phyloP scores from a whole-genome alignment of 2,888 invertebrate species.

The Drosophila rellima region DNA sequence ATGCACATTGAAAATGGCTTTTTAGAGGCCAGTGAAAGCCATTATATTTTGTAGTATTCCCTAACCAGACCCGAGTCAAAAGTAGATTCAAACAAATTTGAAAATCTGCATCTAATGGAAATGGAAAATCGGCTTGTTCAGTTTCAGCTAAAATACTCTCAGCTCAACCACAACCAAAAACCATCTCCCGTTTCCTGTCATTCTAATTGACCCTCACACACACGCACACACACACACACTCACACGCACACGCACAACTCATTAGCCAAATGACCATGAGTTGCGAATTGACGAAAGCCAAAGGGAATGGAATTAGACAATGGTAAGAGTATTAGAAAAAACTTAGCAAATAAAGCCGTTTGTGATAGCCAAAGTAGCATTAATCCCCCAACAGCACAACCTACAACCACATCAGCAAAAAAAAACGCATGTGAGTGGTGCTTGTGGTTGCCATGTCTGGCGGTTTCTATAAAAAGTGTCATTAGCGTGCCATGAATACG shows the following conservation, averaged over 20 bases:
- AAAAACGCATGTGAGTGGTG: slow-evolving; percentile 1
- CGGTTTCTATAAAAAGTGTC: slow-evolving; percentile 34
- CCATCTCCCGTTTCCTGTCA: slow-evolving; percentile 18
- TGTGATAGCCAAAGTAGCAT: slow-evolving; percentile 4
- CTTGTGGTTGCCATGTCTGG: slow-evolving; percentile 14
- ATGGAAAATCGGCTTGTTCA: slow-evolving; percentile 3
- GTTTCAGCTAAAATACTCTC: slow-evolving; percentile 3
- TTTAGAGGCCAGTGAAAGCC: slow-evolving; percentile 30
- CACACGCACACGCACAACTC: slow-evolving; percentile 26
- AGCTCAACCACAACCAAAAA: slow-evolving; percentile 17
- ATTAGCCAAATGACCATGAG: slow-evolving; percentile 43
- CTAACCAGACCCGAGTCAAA: neutral
- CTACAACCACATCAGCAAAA: slow-evolving; percentile 5
- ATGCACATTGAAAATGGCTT: slow-evolving; percentile 58
- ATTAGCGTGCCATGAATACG: slow-evolving; percentile 43
- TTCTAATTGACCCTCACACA: slow-evolving; percentile 18
- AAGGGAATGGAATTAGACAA: neutral
- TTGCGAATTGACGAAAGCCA: slow-evolving; percentile 5
- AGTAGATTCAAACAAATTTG: neutral
- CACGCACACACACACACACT: slow-evolving; percentile 13
- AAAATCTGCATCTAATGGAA: slow-evolving; percentile 6
- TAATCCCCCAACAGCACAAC: slow-evolving; percentile 2
- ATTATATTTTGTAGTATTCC: neutral
- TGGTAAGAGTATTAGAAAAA: slow-evolving; percentile 9
- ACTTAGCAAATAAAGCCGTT: slow-evolving; percentile 2